Base-by-base conservation (phyloP, 1,140 invertebrate genomes). In the Rhagoletis pomonella region DNA sequence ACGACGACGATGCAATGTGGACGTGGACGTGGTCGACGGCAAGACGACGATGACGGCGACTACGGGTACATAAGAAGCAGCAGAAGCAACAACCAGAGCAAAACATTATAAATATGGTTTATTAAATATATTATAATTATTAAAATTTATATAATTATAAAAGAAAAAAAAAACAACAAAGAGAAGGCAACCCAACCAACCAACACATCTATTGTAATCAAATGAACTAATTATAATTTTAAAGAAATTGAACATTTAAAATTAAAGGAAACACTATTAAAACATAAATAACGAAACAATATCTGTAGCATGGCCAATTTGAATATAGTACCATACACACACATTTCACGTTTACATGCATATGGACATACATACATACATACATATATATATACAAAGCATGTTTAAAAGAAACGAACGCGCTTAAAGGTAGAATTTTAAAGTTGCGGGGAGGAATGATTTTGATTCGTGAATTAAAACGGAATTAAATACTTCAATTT, bases 121-220 rank as follows among this genome's bases (percentile, higher is more conserved):
- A 92, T 92, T 88, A 86, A 92, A 92, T 88, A 86, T 88, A 88
- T 88, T 86, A 87, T 87, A 87, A 87, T 84, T 92, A 92, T 92
- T 92, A 92, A 91, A 92, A 92, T 92, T 92, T 92, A 92, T 92
- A 92, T 92, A 92, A 92, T 92, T 92, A 92, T 92, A 92, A 92
- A 88, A 88, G 59, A 88, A 86, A 91, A 90, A 88, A 88, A 88
- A 89, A 90, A 81, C 60, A 87, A 89, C 60, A 87, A 89, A 91
- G 90, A 91, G 90, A 90, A 90, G 73, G 73, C 73, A 81, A 55
- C 73, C 73, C 73, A 81, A 81, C 44, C 73, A 81, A 81, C 47
- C 73, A 81, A 91, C 89, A 89, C 88, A 91, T 89, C 90, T 92
- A 92, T 92, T 92, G 91, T 92, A 92, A 92, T 92, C 91, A 90